Base-by-base conservation (phyloP, 30 jellyfish, hydroid and myxozoan genomes). In the Morbakka virulenta region DNA sequence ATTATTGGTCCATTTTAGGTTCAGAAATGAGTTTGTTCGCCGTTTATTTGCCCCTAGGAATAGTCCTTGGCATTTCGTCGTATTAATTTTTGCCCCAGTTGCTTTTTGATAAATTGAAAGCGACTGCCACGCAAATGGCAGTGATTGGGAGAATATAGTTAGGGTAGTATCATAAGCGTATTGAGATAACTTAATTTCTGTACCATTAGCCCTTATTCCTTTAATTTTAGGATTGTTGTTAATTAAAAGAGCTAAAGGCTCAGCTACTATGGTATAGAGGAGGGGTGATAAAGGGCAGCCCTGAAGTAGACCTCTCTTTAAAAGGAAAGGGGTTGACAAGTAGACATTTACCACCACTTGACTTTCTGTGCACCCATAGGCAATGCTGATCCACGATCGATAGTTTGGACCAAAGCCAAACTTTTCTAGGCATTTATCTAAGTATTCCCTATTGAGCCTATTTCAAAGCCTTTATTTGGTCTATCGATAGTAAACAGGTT, bases 401-500 rank as follows among this genome's bases (percentile, higher is more conserved):
- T 41, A 72, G 71, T 29, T n/a, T 26, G 77, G 77, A 2, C 77
- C 84, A 36, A 72, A 72, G 29, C 69, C 69, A 24, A 72, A 28
- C 13, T 22, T 21, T n/a, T 72, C 52, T 30, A 72, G 33, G 26
- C 30, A 28, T 22, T 27, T 47, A 29, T n/a, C 24, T n/a, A 72
- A 24, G 25, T 32, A 72, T 2, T 47, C 67, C 73, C 48, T 29
- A 29, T 27, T 50, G 30, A 72, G n/a, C 84, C 3, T 50, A 36
- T 3, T 72, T 73, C 27, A 72, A 72, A 50, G 84, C 84, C 50
- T 72, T 72, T 73, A 72, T 72, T 50, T 72, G 84, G 24, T 72
- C 84, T 0, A 72, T 23, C 24, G 76, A 28, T 9, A 74, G 20
- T 0, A 74, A 64, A 33, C 76, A 51, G 1, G 35, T 47, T 3